phyloP scores from a whole-genome alignment of 2,113 vertebrate species.

The Halichoerus grypus region DNA sequence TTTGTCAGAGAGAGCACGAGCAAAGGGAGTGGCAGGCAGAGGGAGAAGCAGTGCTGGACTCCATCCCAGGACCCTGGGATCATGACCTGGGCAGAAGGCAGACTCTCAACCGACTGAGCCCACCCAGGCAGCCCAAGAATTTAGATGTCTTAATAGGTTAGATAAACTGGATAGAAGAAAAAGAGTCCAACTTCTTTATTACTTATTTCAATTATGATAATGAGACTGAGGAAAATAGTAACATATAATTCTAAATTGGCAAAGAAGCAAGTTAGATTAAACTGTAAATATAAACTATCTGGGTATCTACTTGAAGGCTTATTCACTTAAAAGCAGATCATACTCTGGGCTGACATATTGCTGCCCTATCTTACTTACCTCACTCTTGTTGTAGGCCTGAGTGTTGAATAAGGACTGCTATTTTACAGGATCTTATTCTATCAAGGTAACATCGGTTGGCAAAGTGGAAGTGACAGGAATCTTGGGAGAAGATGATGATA shows the following conservation, averaged over 20 bases:
- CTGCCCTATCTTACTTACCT: too few species aligned
- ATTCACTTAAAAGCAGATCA: background rate
- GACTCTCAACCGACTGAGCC: background rate
- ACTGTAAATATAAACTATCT: background rate
- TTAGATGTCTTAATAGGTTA: background rate
- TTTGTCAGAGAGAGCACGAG: background rate
- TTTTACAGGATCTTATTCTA: conserved; percentile 29
- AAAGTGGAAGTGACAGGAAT: conserved; percentile 55
- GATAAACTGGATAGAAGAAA: background rate
- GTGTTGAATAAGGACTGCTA: conserved; percentile 5
- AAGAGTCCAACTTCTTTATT: background rate
- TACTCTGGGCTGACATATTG: too few species aligned
- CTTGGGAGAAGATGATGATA: conserved; percentile 42
- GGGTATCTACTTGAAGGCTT: background rate
- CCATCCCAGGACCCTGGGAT: background rate
- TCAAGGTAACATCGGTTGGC: background rate
- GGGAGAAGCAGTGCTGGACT: background rate
- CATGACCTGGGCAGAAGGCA: background rate
- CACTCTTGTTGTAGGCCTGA: too few species aligned
- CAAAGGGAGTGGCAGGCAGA: background rate
- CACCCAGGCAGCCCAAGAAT: background rate
- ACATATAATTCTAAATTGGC: background rate
- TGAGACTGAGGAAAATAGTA: background rate
- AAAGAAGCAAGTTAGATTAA: background rate
- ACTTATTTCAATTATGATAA: background rate